Percentiles rank a stretch among this genome's conserved stretches.
Conservation (phyloP, 2,113 vertebrate species). For the Pleuronectes platessa region DNA sequence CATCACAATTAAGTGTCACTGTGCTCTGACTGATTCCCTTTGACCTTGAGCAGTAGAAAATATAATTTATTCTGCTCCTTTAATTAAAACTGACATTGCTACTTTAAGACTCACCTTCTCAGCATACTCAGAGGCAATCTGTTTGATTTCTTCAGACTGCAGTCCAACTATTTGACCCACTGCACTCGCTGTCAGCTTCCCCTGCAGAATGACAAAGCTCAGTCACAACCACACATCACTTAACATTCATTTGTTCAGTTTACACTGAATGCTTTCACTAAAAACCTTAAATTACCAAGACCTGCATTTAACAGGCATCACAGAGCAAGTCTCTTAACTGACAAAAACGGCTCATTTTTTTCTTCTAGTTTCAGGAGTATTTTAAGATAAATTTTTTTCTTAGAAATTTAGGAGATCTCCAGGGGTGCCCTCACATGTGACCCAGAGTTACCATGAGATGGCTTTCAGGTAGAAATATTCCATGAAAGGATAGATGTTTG, state of each 20-base stretch:
- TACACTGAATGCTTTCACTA: background rate
- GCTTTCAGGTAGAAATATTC: background rate
- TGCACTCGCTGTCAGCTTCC: slow-evolving; percentile 90
- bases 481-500: background rate
- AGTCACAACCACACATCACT: background rate
- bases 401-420: too few species aligned
- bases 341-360: background rate
- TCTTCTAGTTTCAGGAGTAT: background rate
- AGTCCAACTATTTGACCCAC: slow-evolving; percentile 96
- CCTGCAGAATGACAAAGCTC: slow-evolving; percentile 78
- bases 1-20: too few species aligned
- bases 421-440: too few species aligned
- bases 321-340: background rate
- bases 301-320: background rate
- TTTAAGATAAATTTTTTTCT: too few species aligned
- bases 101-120: slow-evolving; percentile 75
- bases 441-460: too few species aligned
- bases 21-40: background rate
- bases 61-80: background rate
- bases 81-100: background rate
- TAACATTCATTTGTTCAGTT: background rate
- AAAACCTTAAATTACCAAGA: background rate
- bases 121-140: slow-evolving; percentile 93
- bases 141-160: slow-evolving; percentile 96
- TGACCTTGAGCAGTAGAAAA: background rate